These are phyloP conservation scores for Lepidothrix coronata DNA, from an alignment of 2,113 vertebrate species.

Conservation along the genomic window DNA sequence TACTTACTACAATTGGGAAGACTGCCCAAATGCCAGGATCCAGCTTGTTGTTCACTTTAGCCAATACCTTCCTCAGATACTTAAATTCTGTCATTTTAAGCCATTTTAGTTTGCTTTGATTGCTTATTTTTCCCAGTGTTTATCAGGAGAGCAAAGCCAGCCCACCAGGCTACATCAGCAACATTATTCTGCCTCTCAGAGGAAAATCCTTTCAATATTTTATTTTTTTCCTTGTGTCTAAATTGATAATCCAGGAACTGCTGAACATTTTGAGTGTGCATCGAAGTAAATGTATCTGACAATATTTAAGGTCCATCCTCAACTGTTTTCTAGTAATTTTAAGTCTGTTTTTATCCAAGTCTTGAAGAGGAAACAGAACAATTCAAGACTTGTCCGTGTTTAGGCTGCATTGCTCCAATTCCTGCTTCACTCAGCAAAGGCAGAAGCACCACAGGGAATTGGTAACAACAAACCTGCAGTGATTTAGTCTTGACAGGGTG, in stretches of 20 bases:
- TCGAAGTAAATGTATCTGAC: background rate
- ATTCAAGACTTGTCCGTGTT: background rate
- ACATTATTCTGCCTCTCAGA: background rate
- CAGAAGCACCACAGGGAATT: background rate
- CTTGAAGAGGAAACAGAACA: background rate
- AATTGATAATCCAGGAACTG: background rate
- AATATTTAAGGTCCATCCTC: background rate
- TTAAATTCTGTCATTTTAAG: background rate
- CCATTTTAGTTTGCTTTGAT: background rate
- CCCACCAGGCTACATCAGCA: background rate
- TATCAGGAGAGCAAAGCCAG: background rate
- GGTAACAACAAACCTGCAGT: background rate
- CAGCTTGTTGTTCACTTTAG: background rate
- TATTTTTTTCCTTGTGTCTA: background rate
- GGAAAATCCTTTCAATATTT: background rate
- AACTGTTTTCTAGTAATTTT: background rate
- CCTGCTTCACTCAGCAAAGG: background rate
- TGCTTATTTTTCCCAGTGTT: background rate
- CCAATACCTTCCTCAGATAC: background rate
- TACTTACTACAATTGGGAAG: background rate
- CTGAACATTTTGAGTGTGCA: background rate
- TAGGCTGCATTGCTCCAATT: background rate
- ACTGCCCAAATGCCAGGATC: background rate
- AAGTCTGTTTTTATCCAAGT: background rate
- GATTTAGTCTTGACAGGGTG: background rate